Percentiles rank a stretch among this genome's conserved stretches.
Evolutionary conservation across 2,888 invertebrate genomes (phyloP).

Genomic region (Folsomia manolachei): DNA sequence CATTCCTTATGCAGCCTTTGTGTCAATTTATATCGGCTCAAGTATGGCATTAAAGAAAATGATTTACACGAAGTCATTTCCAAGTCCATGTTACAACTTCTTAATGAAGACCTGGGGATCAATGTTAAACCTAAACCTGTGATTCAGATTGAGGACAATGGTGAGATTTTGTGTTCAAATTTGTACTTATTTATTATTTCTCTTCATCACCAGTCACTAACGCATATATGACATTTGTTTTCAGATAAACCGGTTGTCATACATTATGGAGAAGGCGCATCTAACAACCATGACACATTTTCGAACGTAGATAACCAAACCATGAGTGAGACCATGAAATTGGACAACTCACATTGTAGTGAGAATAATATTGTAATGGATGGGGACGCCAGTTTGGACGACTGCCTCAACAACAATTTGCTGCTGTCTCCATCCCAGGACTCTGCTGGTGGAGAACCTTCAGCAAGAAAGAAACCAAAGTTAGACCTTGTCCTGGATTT

Average conservation of each 20-base stretch:
- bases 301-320: too few relatives aligned
- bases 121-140: neutral
- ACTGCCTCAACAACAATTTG: neutral
- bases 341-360: too few relatives aligned
- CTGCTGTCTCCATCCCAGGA: neutral
- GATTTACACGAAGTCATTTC: constrained; percentile 46
- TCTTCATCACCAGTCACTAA: too few relatives aligned
- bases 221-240: too few relatives aligned
- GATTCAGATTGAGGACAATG: constrained; percentile 12
- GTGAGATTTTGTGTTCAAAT: too few relatives aligned
- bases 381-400: neutral
- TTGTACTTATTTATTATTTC: too few relatives aligned
- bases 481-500: constrained; percentile 16
- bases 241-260: too few relatives aligned
- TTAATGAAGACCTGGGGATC: constrained; percentile 12
- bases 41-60: constrained; percentile 48
- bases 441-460: constrained; percentile 15
- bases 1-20: constrained; percentile 48
- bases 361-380: neutral
- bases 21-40: constrained; percentile 45
- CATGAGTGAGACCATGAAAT: too few relatives aligned
- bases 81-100: constrained; percentile 22
- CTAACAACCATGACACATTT: too few relatives aligned
- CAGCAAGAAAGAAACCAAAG: constrained; percentile 30
- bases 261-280: too few relatives aligned